Evolutionary conservation across 2,888 invertebrate genomes (phyloP).

Genomic region (Blera fallax): DNA sequence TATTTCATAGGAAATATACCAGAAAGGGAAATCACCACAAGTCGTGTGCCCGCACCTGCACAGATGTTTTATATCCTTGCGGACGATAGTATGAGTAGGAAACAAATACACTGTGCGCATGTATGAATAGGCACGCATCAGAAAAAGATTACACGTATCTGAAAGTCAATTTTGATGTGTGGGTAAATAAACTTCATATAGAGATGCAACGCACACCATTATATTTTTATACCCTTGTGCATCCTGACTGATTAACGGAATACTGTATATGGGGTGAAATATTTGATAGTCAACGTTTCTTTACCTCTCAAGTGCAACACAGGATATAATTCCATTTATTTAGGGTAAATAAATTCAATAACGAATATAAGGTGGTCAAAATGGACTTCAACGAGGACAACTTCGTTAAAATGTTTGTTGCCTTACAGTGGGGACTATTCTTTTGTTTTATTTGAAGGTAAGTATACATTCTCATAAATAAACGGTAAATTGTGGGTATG

Average conservation of each 20-base stretch:
- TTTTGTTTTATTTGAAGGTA: too few species aligned
- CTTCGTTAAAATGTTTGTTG: too few species aligned
- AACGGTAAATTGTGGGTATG: too few species aligned
- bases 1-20: conserved; percentile 28
- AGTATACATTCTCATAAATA: too few species aligned
- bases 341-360: neutral
- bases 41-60: conserved; percentile 56
- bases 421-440: too few species aligned
- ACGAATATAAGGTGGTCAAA: neutral
- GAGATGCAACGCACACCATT: neutral
- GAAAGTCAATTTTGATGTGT: neutral
- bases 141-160: neutral
- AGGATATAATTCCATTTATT: neutral
- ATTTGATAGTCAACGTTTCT: neutral
- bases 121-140: neutral
- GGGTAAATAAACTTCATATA: neutral
- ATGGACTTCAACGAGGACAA: neutral
- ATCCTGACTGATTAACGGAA: conserved; percentile 25
- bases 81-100: neutral
- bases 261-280: conserved; percentile 3
- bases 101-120: neutral
- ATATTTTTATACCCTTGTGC: neutral
- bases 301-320: neutral
- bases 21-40: conserved; percentile 38
- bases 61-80: conserved; percentile 39